Conservation (phyloP, 2,888 invertebrate species). For the Monopis laevigella region DNA sequence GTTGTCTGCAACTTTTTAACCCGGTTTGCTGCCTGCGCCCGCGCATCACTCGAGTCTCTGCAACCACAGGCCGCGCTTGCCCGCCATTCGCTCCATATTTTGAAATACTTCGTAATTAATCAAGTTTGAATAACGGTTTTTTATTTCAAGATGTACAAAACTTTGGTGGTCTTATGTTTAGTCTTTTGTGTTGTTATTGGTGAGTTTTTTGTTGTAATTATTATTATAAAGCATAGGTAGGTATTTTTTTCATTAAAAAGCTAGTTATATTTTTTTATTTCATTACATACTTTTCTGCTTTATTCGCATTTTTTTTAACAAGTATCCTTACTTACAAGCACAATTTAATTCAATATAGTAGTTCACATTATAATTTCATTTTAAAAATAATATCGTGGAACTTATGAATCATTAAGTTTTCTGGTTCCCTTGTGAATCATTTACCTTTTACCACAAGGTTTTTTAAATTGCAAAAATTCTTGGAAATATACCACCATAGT, state of each 20-base stretch:
- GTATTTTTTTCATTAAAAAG: not conserved
- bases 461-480: too few species aligned
- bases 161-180: constrained; percentile 42
- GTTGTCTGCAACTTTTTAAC: constrained; percentile 6
- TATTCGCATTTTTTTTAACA: too few species aligned
- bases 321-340: too few species aligned
- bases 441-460: too few species aligned
- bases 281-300: too few species aligned
- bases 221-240: not conserved
- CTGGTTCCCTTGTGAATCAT: too few species aligned
- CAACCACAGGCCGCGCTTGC: not conserved
- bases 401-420: too few species aligned
- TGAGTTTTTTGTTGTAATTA: constrained; percentile 28
- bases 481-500: too few species aligned
- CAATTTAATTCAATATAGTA: too few species aligned
- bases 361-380: too few species aligned
- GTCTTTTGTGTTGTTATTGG: constrained; percentile 47
- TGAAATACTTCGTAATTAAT: constrained; percentile 7
- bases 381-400: too few species aligned
- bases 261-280: not conserved
- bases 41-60: too few species aligned
- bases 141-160: constrained; percentile 41
- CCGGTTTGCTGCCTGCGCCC: constrained; percentile 40
- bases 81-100: constrained; percentile 1
- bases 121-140: constrained; percentile 17